phyloP scores from a whole-genome alignment of 2,888 invertebrate species.

The Zaprionus lineosus region DNA sequence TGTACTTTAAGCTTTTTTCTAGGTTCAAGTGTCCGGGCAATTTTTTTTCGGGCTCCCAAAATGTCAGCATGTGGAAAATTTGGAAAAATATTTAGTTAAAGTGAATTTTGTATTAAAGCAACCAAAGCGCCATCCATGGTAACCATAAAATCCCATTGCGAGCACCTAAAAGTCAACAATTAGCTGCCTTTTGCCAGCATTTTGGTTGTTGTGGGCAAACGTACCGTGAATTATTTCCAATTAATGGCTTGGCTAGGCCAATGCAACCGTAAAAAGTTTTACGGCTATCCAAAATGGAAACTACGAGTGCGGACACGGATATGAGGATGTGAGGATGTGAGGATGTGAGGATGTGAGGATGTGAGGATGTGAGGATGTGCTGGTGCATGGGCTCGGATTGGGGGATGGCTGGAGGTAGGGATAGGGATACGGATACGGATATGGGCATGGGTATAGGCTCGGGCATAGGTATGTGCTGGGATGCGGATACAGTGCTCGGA shows the following conservation, averaged over 20 bases:
- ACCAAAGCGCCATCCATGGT: constrained; percentile 4
- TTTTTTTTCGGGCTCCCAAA: too few species aligned
- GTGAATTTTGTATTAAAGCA: constrained; percentile 3
- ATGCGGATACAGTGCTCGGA: too few species aligned
- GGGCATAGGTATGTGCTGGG: too few species aligned
- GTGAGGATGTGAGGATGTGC: too few species aligned
- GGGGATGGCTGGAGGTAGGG: background rate
- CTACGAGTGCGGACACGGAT: constrained; percentile 18
- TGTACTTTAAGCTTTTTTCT: background rate
- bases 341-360: too few species aligned
- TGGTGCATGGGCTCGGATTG: too few species aligned
- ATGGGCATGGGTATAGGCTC: too few species aligned
- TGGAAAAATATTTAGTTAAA: constrained; percentile 1
- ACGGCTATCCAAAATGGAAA: constrained; percentile 39
- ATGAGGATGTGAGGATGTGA: too few species aligned
- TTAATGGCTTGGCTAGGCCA: constrained; percentile 34
- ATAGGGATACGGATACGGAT: too few species aligned
- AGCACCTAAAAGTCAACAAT: constrained; percentile 31
- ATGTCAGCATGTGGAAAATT: background rate
- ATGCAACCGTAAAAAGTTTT: constrained; percentile 38
- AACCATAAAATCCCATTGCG: constrained; percentile 13
- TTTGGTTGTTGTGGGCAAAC: constrained; percentile 20
- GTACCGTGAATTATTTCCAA: constrained; percentile 44
- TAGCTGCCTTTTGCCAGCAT: constrained; percentile 17
- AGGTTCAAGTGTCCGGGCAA: too few species aligned